Evolutionary conservation across 2,888 invertebrate species (phyloP).

Genomic region (Cryptus viduatorius): DNA sequence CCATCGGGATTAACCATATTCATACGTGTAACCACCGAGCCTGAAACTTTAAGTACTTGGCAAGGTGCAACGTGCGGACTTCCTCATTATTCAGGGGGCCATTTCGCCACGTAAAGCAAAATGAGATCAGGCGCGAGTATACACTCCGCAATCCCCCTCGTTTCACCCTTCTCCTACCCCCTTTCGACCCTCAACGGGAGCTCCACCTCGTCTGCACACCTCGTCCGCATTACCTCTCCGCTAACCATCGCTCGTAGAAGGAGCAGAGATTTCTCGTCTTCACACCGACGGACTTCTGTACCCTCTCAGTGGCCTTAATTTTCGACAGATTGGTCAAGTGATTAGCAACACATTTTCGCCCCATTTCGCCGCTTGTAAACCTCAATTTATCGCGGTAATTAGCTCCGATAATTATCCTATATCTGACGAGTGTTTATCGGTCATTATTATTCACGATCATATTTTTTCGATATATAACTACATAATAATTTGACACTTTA

Average conservation of each 20-base stretch:
- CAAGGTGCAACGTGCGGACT: constrained; percentile 65
- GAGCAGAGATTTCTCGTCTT: constrained; percentile 44
- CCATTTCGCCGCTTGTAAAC: constrained; percentile 1
- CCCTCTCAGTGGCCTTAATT: constrained; percentile 20
- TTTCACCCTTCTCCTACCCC: constrained; percentile 28
- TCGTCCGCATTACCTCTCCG: constrained; percentile 26
- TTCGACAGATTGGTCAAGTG: constrained; percentile 52
- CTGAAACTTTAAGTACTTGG: constrained; percentile 66
- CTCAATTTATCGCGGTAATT: neutral
- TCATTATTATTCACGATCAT: too few relatives aligned
- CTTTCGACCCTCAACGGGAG: constrained; percentile 3
- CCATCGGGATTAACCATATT: constrained; percentile 67
- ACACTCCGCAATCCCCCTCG: constrained; percentile 35
- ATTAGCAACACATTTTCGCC: constrained; percentile 6
- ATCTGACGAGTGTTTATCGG: neutral
- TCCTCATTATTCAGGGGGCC: constrained; percentile 63
- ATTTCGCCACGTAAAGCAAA: constrained; percentile 60
- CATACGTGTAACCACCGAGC: constrained; percentile 66
- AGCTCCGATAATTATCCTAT: neutral
- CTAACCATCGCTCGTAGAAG: constrained; percentile 31
- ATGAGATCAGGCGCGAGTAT: constrained; percentile 65
- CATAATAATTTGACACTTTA: too few relatives aligned
- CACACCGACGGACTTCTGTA: constrained; percentile 29
- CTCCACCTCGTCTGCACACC: constrained; percentile 11
- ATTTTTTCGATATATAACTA: too few relatives aligned